Base-by-base conservation (phyloP, 2,888 invertebrate species). In the Athrips mouffetella region DNA sequence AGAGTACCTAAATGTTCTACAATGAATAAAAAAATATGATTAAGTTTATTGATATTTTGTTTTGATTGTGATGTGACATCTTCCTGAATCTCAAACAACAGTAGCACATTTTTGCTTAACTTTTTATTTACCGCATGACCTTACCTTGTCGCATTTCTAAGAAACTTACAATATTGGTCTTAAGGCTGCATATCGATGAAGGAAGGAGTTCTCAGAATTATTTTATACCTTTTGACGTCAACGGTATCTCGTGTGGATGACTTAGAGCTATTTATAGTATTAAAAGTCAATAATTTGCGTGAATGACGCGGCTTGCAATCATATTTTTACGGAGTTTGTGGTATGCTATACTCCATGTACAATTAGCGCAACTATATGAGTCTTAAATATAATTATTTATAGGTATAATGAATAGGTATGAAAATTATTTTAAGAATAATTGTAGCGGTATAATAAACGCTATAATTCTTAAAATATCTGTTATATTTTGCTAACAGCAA, bases 61-160 rank as follows among this genome's bases (percentile, higher is more conserved):
- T 11, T 15, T 21, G n/a, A 11, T n/a, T 37, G 18, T 37, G 2
- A 20, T 18, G n/a, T n/a, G n/a, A n/a, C 20, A 35, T 8, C 11
- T 21, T 2, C n/a, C n/a, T 18, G 2, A 18, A 20, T 37, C 6
- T 16, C 13, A 4, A 11, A 6, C n/a, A n/a, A 21, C 37, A 37
- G 37, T 11, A n/a, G 37, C 37, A 3, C 31, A 13, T 21, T 1
- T 21, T 21, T n/a, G 1, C 13, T 7, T 11, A n/a, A n/a, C 21
- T 21, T 37, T 20, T 21, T 20, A 21, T 37, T 37, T 37, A 21
- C 37, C 37, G 37, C 37, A 11, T 11, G 37, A 37, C 21, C 37
- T 37, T 37, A 18, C 21, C 37, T 37, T 37, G 37, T 37, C 21
- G 6, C 37, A 4, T 21, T 37, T 37, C 37, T 18, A 11, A 37